Conservation (phyloP, 1,140 invertebrate genomes). For the Bicyclus anynana region DNA sequence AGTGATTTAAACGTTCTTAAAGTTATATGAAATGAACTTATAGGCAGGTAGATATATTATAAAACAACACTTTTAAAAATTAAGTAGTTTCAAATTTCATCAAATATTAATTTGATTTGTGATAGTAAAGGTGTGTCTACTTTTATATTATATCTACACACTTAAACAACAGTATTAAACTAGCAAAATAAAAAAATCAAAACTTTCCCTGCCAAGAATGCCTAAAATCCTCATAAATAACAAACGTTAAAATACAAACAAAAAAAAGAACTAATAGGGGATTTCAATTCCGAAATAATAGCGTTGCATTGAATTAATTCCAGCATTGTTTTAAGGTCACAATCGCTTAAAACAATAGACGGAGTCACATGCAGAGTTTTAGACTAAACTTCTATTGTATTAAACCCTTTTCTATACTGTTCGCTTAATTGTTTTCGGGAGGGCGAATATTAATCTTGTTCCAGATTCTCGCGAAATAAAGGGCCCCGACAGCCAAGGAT, state of each 20-base stretch:
- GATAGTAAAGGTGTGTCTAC: no score
- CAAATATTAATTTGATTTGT: no score
- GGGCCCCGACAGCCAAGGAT: slow-evolving; percentile 56
- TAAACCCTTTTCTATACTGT: slow-evolving; percentile 54
- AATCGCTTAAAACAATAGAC: slow-evolving; percentile 65
- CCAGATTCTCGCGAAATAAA: slow-evolving; percentile 67
- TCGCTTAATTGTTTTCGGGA: slow-evolving; percentile 56
- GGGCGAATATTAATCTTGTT: slow-evolving; percentile 70
- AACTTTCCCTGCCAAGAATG: no score
- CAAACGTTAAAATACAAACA: neutral
- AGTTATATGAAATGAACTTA: no score
- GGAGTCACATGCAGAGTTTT: slow-evolving; percentile 73
- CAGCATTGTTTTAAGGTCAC: slow-evolving; percentile 60
- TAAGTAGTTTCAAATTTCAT: no score
- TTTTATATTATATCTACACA: no score
- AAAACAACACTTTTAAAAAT: no score
- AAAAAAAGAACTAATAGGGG: neutral
- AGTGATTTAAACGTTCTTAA: no score
- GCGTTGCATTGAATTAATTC: slow-evolving; percentile 39
- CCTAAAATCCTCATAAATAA: no score
- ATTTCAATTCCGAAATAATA: slow-evolving; percentile 29
- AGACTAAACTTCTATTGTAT: slow-evolving; percentile 53
- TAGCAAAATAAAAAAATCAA: no score
- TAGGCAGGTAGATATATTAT: no score
- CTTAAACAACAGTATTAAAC: no score